A percentile compares a stretch with the other conserved stretches of the same genome.
phyloP scores from a whole-genome alignment of 2,888 invertebrate genomes.

The Coecobrya sp. region DNA sequence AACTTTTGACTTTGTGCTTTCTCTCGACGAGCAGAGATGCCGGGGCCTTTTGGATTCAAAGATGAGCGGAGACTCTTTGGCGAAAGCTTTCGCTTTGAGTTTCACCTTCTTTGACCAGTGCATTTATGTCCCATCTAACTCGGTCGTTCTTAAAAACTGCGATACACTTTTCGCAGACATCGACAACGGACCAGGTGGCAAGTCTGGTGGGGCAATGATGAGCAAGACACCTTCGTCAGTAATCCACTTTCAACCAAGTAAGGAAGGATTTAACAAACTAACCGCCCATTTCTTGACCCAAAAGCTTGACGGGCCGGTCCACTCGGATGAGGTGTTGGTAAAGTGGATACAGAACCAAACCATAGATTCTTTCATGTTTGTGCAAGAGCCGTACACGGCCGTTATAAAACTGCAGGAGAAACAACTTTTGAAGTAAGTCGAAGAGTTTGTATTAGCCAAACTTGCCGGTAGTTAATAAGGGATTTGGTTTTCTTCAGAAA shows the following conservation, averaged over 20 bases:
- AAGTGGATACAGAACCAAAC: slow-evolving; percentile 31
- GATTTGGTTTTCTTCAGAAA: not conserved
- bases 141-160: slow-evolving; percentile 49
- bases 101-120: slow-evolving; percentile 44
- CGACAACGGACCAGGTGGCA: not conserved
- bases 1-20: slow-evolving; percentile 34
- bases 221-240: not conserved
- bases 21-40: slow-evolving; percentile 16
- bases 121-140: slow-evolving; percentile 9
- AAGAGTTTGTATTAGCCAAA: not conserved
- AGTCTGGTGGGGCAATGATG: not conserved
- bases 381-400: not conserved
- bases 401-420: not conserved
- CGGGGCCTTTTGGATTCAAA: not conserved
- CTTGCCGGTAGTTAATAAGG: not conserved
- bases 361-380: not conserved
- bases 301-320: not conserved
- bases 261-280: slow-evolving; percentile 10
- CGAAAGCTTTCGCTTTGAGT: slow-evolving; percentile 15
- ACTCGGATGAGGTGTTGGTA: not conserved
- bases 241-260: not conserved
- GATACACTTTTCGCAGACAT: slow-evolving; percentile 53
- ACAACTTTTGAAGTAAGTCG: not conserved
- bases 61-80: not conserved
- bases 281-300: no score